phyloP scores from a whole-genome alignment of 2,113 vertebrate species.

The Hystrix brachyura region DNA sequence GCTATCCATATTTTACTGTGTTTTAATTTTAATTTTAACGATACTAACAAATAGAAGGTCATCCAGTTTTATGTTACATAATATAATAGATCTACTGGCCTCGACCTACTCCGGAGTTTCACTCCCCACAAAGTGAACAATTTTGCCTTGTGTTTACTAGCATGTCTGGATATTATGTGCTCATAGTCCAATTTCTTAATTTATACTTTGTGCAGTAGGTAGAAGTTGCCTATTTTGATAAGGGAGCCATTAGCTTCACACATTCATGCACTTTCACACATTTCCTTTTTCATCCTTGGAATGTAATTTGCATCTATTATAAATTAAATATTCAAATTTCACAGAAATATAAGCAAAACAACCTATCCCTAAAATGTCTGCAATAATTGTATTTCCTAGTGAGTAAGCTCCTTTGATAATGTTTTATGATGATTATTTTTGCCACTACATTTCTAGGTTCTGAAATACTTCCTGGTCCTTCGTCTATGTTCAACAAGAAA shows the following conservation, averaged over 20 bases:
- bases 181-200: not conserved
- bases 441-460: not conserved
- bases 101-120: not conserved
- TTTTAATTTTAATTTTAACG: not conserved
- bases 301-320: not conserved
- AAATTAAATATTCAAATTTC: not conserved
- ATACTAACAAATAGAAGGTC: not conserved
- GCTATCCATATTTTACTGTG: not conserved
- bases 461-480: not conserved
- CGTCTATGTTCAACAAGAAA: not conserved
- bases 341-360: not conserved
- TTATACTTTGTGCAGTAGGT: not conserved
- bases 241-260: not conserved
- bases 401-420: not conserved
- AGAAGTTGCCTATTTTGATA: accelerated
- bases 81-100: not conserved
- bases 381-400: not conserved
- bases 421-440: not conserved
- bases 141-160: not conserved
- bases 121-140: not conserved
- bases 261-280: accelerated
- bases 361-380: not conserved
- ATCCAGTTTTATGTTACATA: not conserved
- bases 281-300: not conserved
- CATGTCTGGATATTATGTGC: not conserved